Evolutionary conservation across 2,113 vertebrate genomes (phyloP), one percentile per base, ranked within the genome.

Genomic region (Psilopsiagon aurifrons): DNA sequence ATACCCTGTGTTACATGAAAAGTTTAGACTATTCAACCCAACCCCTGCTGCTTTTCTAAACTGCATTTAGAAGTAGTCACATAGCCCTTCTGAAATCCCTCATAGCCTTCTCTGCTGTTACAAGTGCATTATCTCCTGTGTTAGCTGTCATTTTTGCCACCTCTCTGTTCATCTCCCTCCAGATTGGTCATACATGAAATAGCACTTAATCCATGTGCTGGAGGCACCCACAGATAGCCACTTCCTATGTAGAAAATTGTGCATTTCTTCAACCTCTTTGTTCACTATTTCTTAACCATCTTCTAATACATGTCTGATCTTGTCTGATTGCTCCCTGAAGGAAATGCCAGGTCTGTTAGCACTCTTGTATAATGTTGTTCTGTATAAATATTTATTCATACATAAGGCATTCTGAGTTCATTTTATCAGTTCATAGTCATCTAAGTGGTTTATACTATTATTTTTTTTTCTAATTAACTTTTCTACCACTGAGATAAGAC

Each of bases 381-480:
- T 88, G 31, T 66, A 71, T 79, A 92, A 86, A 93, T 92, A 95
- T 76, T 95, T 94, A 84, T 76, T 82, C 28, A 83, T 35, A 88
- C 46, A 55, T 75, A 90, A 88, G 39, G 27, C 55, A 52, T 88
- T 88, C 31, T 0, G 0, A 80, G 27, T 68, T 93, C 46, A 92
- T 94, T 94, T 90, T 92, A 96, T 92, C 94, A 93, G 76, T 19
- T 88, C 39, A 84, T 37, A 81, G 66, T 66, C 43, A 92, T 73
- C 73, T 75, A 70, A 35, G 51, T 75, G n/a, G 64, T 90, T 81
- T 81, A 90, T 68, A 90, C 29, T 54, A 83, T 57, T 87, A 77
- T 25, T 74, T 77, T 91, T 93, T 94, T 96, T 94, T 90, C 86
- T 69, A 97, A 82, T 94, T 96, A 93, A 91, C 69, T 91, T 86